Base-by-base conservation (phyloP, 2,113 vertebrate species). In the Ardeotis arabs region DNA sequence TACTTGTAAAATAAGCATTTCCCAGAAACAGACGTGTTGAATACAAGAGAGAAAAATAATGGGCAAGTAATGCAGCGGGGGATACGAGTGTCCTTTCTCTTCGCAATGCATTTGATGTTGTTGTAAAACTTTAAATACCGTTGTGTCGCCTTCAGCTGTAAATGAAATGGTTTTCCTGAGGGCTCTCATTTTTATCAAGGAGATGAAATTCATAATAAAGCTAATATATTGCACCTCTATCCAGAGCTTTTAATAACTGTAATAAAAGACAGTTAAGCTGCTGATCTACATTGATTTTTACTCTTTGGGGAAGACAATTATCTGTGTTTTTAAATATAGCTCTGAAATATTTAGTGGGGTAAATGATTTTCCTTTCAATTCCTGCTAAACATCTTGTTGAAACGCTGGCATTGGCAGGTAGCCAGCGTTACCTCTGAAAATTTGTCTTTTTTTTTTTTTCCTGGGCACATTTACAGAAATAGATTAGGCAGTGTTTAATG, bases 161-260 rank as follows among this genome's bases (percentile, higher is more conserved):
- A 95, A 91, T 47, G 28, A 35, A 52, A 8, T 1, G 0, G 28
- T 59, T 96, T 78, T 91, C 87, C 91, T 24, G 7, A 45, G 84
- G 74, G 52, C 58, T 87, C 41, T 60, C 39, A 0, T 39, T 89
- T 80, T 60, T 64, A 60, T 75, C 67, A 5, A 63, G 76, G 91
- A 95, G 66, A 55, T 75, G 33, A 89, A 87, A 87, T 69, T 55
- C 66, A 2, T 81, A 44, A 93, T 64, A 74, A 84, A 96, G 64
- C 55, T 79, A 50, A 97, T 89, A 56, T 69, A 95, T 92, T 76
- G 84, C 85, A 37, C 59, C 79, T 80, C 80, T n/a, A 21, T 78
- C 60, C 31, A 80, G 63, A 55, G 84, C 94, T 92, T 92, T 96
- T 96, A 95, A 95, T 94, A 93, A 90, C 84, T 27, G 56, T 50